phyloP scores from a whole-genome alignment of 2,113 vertebrate genomes.

The Hemibagrus wyckioides region DNA sequence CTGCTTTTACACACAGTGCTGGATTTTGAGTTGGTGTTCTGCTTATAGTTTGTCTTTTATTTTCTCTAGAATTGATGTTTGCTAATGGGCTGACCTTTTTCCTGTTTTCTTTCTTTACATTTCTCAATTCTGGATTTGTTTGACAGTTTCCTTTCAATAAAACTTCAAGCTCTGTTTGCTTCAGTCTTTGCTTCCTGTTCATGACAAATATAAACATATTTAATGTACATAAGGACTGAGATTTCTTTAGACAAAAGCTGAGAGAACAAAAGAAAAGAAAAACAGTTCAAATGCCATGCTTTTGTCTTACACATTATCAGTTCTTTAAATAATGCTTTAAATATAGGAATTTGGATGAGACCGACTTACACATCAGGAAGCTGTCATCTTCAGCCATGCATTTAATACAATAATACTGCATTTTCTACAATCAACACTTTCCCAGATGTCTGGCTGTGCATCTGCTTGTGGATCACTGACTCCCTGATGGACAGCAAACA shows the following conservation, averaged over 20 bases:
- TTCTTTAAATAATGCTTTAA: neutral
- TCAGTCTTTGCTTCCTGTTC: neutral
- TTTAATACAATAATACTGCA: slow-evolving; percentile 9
- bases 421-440: slow-evolving; percentile 4
- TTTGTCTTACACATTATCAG: neutral
- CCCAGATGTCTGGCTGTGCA: slow-evolving; percentile 8
- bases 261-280: too few species aligned
- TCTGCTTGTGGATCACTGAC: slow-evolving; percentile 16
- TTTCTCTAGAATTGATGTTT: too few species aligned
- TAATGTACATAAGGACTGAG: neutral
- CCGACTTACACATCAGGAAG: neutral
- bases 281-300: neutral
- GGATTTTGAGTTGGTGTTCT: too few species aligned
- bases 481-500: slow-evolving; percentile 19
- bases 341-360: neutral
- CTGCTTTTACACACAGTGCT: too few species aligned
- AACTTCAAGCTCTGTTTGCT: too few species aligned
- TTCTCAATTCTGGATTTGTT: too few species aligned
- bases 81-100: too few species aligned
- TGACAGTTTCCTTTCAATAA: too few species aligned
- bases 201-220: neutral
- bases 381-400: slow-evolving; percentile 25
- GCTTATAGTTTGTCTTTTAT: too few species aligned
- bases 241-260: too few species aligned
- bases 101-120: too few species aligned